Evolutionary conservation across 2,797 vertebrate genomes (phyloP).

Genomic region (Nyctalus aviator): DNA sequence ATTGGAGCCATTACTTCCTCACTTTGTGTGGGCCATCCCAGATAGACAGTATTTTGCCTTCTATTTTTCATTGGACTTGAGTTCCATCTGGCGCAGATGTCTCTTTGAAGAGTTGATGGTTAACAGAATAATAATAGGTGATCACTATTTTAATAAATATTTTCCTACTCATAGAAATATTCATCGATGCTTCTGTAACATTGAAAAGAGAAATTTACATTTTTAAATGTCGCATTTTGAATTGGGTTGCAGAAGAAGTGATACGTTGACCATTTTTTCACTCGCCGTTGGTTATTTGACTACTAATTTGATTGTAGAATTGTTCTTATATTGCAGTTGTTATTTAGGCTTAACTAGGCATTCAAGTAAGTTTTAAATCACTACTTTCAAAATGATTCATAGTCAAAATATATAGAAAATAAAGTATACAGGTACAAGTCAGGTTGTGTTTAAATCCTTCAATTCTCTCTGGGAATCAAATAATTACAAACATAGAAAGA

Average conservation of each 20-base stretch:
- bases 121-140: conserved; percentile 87
- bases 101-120: conserved; percentile 15
- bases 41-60: neutral
- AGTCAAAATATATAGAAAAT: conserved; percentile 76
- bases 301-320: conserved; percentile 94
- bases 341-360: conserved; percentile 87
- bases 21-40: neutral
- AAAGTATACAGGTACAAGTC: neutral
- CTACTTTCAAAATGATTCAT: conserved; percentile 72
- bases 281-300: conserved; percentile 95
- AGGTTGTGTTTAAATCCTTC: neutral
- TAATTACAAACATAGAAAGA: neutral
- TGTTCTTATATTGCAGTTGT: conserved; percentile 79
- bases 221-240: conserved; percentile 89
- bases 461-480: conserved; percentile 34
- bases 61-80: neutral
- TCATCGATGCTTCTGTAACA: conserved; percentile 87
- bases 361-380: conserved; percentile 72
- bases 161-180: conserved; percentile 93
- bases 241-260: conserved; percentile 86
- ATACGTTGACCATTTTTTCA: conserved; percentile 90
- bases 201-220: conserved; percentile 94
- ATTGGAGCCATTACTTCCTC: neutral
- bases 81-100: conserved; percentile 55
- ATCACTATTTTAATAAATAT: conserved; percentile 91